Evolutionary conservation across 2,113 vertebrate genomes (phyloP).

Genomic region (Syrmaticus mikado): DNA sequence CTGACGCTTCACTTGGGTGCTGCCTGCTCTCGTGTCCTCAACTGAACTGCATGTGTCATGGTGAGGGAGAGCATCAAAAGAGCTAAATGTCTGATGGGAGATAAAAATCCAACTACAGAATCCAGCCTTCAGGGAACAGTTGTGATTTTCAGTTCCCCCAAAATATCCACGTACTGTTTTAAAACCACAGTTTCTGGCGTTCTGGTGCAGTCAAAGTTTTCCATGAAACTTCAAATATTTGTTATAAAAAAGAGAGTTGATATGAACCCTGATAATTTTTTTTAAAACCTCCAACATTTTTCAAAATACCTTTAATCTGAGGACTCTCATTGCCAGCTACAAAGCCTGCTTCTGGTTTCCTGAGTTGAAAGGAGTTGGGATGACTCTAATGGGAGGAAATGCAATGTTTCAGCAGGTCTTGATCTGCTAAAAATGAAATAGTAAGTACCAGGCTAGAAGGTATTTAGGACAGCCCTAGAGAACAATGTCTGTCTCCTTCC

Average conservation of each 20-base stretch:
- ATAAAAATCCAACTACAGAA: background rate
- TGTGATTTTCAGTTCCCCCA: background rate
- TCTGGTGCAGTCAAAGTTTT: background rate
- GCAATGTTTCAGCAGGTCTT: background rate
- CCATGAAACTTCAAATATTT: background rate
- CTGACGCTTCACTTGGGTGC: background rate
- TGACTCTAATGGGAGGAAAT: conserved; percentile 13
- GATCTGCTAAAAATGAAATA: background rate
- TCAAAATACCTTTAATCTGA: background rate
- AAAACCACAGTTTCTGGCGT: background rate
- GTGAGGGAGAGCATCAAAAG: background rate
- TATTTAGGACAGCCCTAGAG: background rate
- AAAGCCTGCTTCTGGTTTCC: background rate
- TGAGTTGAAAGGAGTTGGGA: background rate
- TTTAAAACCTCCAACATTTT: background rate
- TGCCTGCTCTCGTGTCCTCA: background rate
- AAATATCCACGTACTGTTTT: background rate
- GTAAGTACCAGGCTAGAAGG: conserved; percentile 7
- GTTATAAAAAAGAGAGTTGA: background rate
- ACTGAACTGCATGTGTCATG: background rate
- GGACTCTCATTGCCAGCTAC: background rate
- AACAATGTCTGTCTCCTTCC: conserved; percentile 1
- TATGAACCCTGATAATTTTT: background rate
- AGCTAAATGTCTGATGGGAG: background rate
- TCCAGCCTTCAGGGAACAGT: background rate